A percentile compares a stretch with the other conserved stretches of the same genome.
These are phyloP conservation scores for Agrochola lychnidis DNA, from an alignment of 2,888 invertebrate species.

Conservation along the genomic window DNA sequence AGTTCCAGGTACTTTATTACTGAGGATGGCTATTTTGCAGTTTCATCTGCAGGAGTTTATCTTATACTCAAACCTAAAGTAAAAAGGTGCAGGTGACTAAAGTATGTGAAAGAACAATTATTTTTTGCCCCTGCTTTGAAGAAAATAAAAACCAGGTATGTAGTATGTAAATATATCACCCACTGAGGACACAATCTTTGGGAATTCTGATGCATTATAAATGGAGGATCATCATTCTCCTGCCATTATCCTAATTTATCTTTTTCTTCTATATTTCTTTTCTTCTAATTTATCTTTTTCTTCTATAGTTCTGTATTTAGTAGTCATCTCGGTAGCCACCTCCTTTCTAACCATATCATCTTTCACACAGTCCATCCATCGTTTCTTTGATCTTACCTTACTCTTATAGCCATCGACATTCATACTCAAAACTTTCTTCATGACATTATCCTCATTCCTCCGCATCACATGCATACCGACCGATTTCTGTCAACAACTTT, in stretches of 20 bases:
- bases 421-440: not conserved
- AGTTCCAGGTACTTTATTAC: not conserved
- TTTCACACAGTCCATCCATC: not conserved
- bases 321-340: not conserved
- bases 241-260: no score
- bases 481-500: no score
- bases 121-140: not conserved
- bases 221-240: not conserved
- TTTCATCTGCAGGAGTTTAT: not conserved
- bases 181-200: not conserved
- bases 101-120: no score
- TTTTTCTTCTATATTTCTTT: not conserved
- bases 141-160: not conserved
- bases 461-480: no score
- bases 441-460: no score
- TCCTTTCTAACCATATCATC: not conserved
- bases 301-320: not conserved
- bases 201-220: no score
- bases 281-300: no score
- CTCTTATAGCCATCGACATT: not conserved
- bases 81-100: not conserved
- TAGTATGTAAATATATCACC: not conserved
- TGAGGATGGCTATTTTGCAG: not conserved
- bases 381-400: not conserved
- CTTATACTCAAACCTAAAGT: not conserved